These are phyloP conservation scores for Nematopogon swammerdamellus DNA, from an alignment of 2,888 invertebrate species.

Conservation along the genomic window DNA sequence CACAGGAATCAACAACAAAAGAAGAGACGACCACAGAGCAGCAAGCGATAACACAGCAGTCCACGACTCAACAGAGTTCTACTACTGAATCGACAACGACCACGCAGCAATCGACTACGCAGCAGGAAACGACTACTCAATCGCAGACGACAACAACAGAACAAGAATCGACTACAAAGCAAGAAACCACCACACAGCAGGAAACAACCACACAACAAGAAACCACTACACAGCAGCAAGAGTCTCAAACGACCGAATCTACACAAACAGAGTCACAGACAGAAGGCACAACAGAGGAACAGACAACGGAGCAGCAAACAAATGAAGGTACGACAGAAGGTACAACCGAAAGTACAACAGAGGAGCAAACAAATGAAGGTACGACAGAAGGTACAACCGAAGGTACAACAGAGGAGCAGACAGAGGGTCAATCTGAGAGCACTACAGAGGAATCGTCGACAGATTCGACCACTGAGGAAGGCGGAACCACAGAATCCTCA, in stretches of 20 bases:
- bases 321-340: conserved; percentile 3
- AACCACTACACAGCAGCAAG: conserved; percentile 9
- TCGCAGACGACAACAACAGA: conserved; percentile 19
- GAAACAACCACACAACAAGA: conserved; percentile 14
- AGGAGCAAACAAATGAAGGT: conserved; percentile 2
- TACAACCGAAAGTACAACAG: too few species aligned
- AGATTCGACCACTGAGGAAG: conserved; percentile 13
- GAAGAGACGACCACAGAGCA: conserved; percentile 13
- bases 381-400: conserved; percentile 2
- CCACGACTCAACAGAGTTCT: conserved; percentile 16
- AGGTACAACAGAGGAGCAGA: conserved; percentile 5
- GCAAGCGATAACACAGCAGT: conserved; percentile 12
- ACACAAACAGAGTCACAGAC: conserved; percentile 2
- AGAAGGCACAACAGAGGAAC: conserved; percentile 5
- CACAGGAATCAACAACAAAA: conserved; percentile 12
- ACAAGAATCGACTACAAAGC: conserved; percentile 8
- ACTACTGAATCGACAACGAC: conserved; percentile 13
- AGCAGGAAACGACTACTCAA: conserved; percentile 14
- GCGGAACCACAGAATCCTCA: conserved; percentile 17
- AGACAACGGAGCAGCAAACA: not conserved
- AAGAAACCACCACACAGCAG: conserved; percentile 11
- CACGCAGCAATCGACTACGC: conserved; percentile 14
- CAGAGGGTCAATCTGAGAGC: conserved; percentile 6
- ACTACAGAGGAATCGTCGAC: conserved; percentile 11
- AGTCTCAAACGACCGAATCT: conserved; percentile 4